A percentile compares a stretch with the other conserved stretches of the same genome.
phyloP scores from a whole-genome alignment of 1,140 invertebrate genomes.

The Brachionus rubens region DNA sequence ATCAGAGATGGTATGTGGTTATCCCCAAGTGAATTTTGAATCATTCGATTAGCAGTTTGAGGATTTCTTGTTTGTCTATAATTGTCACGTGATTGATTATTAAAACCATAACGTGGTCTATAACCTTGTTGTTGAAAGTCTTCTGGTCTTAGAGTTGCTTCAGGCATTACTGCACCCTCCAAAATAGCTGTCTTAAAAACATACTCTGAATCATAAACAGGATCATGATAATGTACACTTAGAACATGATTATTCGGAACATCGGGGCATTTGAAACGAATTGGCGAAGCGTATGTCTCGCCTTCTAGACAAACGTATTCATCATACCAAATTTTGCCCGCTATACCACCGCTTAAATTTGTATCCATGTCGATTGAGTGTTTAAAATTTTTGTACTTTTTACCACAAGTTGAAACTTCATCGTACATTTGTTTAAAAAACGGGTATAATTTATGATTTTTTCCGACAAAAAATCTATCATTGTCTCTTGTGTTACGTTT shows the following conservation, averaged over 20 bases:
- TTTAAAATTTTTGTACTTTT: constrained; percentile 36
- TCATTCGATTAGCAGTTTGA: not conserved
- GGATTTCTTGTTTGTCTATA: constrained; percentile 17
- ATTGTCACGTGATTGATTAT: constrained; percentile 1
- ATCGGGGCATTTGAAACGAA: constrained; percentile 9
- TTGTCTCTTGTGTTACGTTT: constrained; percentile 69
- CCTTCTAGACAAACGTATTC: constrained; percentile 8
- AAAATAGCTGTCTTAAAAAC: constrained; percentile 13
- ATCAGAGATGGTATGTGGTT: not conserved
- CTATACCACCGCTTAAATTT: constrained; percentile 20
- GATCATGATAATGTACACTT: constrained; percentile 43
- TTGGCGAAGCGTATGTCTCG: not conserved
- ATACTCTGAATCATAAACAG: constrained; percentile 25
- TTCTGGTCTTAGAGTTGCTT: not conserved
- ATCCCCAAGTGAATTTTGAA: not conserved
- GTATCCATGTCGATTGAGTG: not conserved
- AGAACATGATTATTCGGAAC: constrained; percentile 28
- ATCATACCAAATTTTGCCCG: constrained; percentile 32
- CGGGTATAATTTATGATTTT: not conserved
- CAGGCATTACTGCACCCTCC: not conserved
- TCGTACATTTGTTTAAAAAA: not conserved
- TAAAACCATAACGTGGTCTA: constrained; percentile 31
- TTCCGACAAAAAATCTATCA: constrained; percentile 72
- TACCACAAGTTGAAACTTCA: not conserved
- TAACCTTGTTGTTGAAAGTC: not conserved